Evolutionary conservation across 2,797 vertebrate genomes (phyloP).

Genomic region (Tapirus indicus): DNA sequence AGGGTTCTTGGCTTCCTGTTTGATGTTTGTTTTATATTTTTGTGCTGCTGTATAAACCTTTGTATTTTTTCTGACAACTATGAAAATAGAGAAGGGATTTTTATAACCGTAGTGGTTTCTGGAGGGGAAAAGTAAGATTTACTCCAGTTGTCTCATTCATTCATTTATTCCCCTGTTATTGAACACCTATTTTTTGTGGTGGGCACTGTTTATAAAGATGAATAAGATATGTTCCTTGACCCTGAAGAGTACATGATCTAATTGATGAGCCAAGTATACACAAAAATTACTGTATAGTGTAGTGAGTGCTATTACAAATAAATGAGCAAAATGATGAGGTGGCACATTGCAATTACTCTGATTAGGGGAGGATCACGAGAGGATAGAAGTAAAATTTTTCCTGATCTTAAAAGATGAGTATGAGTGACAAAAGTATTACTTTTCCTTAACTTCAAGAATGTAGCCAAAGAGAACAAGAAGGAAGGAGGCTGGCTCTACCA

Average conservation of each 20-base stretch:
- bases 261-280: background rate
- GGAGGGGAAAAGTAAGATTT: conserved; percentile 5
- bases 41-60: background rate
- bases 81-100: conserved; percentile 39
- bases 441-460: background rate
- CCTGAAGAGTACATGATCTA: background rate
- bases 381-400: background rate
- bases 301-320: background rate
- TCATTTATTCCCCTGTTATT: background rate
- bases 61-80: background rate
- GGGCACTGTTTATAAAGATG: conserved; percentile 45
- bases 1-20: background rate
- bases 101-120: background rate
- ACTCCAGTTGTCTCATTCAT: background rate
- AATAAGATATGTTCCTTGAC: background rate
- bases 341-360: background rate
- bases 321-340: background rate
- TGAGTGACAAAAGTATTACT: background rate
- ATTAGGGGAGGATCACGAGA: background rate
- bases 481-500: background rate
- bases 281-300: background rate
- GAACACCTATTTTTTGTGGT: conserved; percentile 32
- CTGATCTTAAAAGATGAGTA: background rate
- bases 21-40: conserved; percentile 35
- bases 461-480: background rate